Conservation (phyloP, 53 echinoderm and acorn worm species). For the Arbacia lixula region DNA sequence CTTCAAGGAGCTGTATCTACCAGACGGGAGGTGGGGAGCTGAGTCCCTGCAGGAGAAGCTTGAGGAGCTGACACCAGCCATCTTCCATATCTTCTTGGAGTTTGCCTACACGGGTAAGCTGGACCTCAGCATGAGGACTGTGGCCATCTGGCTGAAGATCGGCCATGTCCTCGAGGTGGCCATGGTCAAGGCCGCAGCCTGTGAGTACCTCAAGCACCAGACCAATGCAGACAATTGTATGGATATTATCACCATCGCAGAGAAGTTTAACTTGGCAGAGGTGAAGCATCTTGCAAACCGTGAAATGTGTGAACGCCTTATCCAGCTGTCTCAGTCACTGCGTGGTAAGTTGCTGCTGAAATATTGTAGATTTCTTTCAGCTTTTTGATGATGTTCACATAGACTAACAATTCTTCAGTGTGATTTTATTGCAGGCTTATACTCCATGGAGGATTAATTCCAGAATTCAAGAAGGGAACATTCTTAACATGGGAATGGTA, state of each 20-base stretch:
- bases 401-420: too few relatives aligned
- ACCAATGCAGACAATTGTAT: constrained; percentile 89
- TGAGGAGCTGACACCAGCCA: constrained; percentile 57
- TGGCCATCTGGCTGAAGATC: constrained; percentile 73
- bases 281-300: constrained; percentile 85
- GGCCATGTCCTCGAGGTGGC: constrained; percentile 71
- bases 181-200: constrained; percentile 80
- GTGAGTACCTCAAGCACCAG: constrained; percentile 78
- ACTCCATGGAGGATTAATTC: too few relatives aligned
- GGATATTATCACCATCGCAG: constrained; percentile 84
- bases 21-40: constrained; percentile 4
- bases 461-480: too few relatives aligned
- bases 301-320: constrained; percentile 84
- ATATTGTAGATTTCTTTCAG: too few relatives aligned
- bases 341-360: neutral
- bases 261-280: constrained; percentile 76
- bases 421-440: too few relatives aligned
- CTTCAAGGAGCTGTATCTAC: constrained; percentile 66
- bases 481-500: too few relatives aligned
- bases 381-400: too few relatives aligned
- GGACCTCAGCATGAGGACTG: constrained; percentile 72
- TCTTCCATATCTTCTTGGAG: constrained; percentile 81
- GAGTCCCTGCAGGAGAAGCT: constrained; percentile 52
- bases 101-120: constrained; percentile 87
- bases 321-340: constrained; percentile 84